Base-by-base conservation (phyloP, 1,140 invertebrate genomes). In the Bombus breviceps region DNA sequence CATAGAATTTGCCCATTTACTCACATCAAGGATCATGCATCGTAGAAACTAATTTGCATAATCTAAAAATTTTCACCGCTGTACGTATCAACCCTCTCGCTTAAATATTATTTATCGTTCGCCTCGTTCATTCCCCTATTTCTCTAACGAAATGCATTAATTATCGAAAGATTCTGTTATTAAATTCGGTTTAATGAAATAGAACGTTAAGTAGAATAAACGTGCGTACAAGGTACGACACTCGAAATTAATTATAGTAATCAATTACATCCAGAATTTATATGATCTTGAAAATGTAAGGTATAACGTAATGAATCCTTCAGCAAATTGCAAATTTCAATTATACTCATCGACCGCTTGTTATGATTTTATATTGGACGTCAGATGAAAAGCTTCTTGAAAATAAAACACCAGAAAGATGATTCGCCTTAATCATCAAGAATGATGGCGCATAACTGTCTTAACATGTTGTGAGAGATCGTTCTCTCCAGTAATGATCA, bases 371-470 rank as follows among this genome's bases (percentile, higher is more conserved):
- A 66, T 41, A 22, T 5, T 12, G 18, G 5, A 25, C 41, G 10
- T 18, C 15, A n/a, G 75, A 43, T 22, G 59, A 25, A 64, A 62
- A 64, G 34, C 74, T 57, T 4, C 15, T 32, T 64, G 57, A 43
- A 62, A 78, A 78, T 64, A 41, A 64, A 77, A 18, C 28, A 12
- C 22, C 28, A 9, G 13, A 18, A 13, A 15, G 15, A 28, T 39
- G 34, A 28, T 78, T 41, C 59, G 15, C 57, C 37, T 64, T 78
- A 64, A 64, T 64, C 75, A 78, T 78, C 37, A 32, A 64, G 75
- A 78, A 59, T 41, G 75, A 78, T 62, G 75, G 57, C 75, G 75
- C 75, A 41, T 34, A 59, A 78, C 75, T 78, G 57, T 78, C 75
- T 64, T 64, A 64, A 64, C 39, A 32, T 28, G 75, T 64, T n/a